Evolutionary conservation across 2,888 invertebrate genomes (phyloP).

Genomic region (Hypselothyrea guttata): DNA sequence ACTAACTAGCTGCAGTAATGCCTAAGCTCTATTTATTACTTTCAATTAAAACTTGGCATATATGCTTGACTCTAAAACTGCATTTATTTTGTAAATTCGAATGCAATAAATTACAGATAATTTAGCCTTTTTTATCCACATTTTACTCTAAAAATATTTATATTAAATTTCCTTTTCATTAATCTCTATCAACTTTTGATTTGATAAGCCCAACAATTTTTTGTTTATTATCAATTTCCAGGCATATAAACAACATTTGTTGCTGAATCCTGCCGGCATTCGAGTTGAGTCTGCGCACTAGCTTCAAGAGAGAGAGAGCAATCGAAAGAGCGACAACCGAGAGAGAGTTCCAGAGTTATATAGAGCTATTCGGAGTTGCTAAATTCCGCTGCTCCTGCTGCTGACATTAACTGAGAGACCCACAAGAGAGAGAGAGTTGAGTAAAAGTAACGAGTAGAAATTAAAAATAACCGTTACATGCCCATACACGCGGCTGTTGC

Average conservation of each 20-base stretch:
- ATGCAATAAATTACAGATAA: too few species aligned
- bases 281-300: slow-evolving; percentile 74
- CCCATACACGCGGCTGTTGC: slow-evolving; percentile 22
- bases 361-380: slow-evolving; percentile 50
- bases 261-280: slow-evolving; percentile 75
- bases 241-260: slow-evolving; percentile 66
- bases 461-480: slow-evolving; percentile 63
- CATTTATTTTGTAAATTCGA: too few species aligned
- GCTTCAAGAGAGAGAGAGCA: slow-evolving; percentile 10
- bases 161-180: too few species aligned
- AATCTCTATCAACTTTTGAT: background rate
- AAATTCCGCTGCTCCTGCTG: slow-evolving; percentile 56
- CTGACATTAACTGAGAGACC: slow-evolving; percentile 25
- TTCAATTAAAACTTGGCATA: background rate
- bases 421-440: slow-evolving; percentile 12
- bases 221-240: slow-evolving; percentile 58
- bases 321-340: background rate
- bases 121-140: too few species aligned
- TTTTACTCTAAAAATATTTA: background rate
- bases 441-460: slow-evolving; percentile 59
- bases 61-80: too few species aligned
- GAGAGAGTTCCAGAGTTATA: background rate
- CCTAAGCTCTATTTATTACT: slow-evolving; percentile 16
- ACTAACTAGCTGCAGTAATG: slow-evolving; percentile 1
- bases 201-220: slow-evolving; percentile 19